Evolutionary conservation across 2,113 vertebrate genomes (phyloP), one percentile per base, ranked within the genome.

Genomic region (Silurus asotus): DNA sequence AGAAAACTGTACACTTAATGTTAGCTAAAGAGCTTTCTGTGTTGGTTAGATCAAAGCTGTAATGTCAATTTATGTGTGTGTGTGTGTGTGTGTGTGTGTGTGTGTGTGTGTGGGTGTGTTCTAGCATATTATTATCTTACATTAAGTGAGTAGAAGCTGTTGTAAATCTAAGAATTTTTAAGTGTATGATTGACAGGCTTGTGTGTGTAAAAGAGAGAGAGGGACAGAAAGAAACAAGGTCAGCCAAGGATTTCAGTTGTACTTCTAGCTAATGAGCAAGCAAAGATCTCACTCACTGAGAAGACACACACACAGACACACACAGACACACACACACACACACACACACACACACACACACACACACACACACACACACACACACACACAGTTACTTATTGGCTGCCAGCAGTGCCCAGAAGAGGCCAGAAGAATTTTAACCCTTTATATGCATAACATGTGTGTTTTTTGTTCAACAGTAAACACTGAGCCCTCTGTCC

Each of bases 341-440:
- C 37, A 20, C 69, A 72, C 25, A 6, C 1, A 37, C 65, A 67
- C 62, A 64, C 62, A 64, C 62, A 58, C 56, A 58, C 56, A 58
- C 56, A 72, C 70, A 72, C 70, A 72, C 49, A 75, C 72, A 75
- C 49, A 75, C 72, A 75, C 72, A 75, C 72, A n/a, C 72, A 75
- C 48, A 53, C 48, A 76, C 74, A 53, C 72, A 74, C 70, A 51
- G 9, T n/a, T 0, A 13, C 20, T 75, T 74, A 74, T 74, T 75
- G 20, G 9, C 72, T 75, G 72, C 5, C 19, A 75, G 48, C 72
- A 51, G 49, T 53, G 10, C 19, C 20, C 9, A n/a, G 48, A 51
- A n/a, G 5, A 75, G 45, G 37, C 45, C 67, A 70, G 6, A 70
- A 37, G 15, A 51, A n/a, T 75, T 75, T 75, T 75, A 51, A 75